phyloP scores from a whole-genome alignment of 2,888 invertebrate genomes.

The Cremastinae sp. region DNA sequence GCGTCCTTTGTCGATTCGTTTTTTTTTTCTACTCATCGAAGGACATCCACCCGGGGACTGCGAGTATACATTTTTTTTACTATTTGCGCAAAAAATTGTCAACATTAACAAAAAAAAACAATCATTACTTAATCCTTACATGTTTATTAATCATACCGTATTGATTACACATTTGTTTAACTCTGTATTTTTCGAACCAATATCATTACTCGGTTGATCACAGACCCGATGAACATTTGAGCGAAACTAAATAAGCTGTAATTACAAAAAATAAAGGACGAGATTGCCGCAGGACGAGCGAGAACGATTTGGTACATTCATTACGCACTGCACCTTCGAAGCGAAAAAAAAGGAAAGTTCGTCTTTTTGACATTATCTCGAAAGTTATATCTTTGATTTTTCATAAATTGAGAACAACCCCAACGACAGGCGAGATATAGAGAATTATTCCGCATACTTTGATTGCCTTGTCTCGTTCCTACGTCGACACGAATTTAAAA shows the following conservation, averaged over 20 bases:
- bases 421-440: constrained; percentile 10
- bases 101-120: constrained; percentile 16
- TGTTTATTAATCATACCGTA: constrained; percentile 50
- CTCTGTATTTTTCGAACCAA: constrained; percentile 7
- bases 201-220: constrained; percentile 24
- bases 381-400: constrained; percentile 5
- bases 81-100: constrained; percentile 37
- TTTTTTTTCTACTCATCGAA: neutral
- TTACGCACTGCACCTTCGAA: too few relatives aligned
- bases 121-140: constrained; percentile 55
- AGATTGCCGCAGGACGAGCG: neutral
- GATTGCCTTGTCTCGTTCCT: constrained; percentile 21
- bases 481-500: neutral
- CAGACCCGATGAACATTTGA: constrained; percentile 30
- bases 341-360: too few relatives aligned
- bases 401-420: constrained; percentile 4
- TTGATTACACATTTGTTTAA: constrained; percentile 26
- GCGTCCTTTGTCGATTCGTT: neutral
- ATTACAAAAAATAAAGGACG: neutral
- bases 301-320: neutral
- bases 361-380: neutral
- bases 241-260: neutral
- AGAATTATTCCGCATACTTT: constrained; percentile 13
- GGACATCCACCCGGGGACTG: neutral
- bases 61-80: neutral